A percentile compares a stretch with the other conserved stretches of the same genome.
Evolutionary conservation across 2,888 invertebrate species (phyloP).

Genomic region (Campopleginae sp.): DNA sequence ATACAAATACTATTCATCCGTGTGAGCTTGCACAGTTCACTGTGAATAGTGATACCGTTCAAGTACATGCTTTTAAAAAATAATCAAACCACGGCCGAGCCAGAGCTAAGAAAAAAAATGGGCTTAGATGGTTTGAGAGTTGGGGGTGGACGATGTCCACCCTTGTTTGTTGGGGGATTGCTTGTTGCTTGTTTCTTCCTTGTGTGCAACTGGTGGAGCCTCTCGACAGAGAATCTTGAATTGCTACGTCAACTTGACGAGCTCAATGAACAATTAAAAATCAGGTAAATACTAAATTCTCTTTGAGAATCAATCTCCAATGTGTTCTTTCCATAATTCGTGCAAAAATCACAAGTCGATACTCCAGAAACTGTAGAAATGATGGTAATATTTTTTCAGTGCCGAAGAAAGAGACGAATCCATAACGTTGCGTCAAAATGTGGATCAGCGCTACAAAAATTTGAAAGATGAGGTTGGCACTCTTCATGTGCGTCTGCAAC

Average conservation of each 20-base stretch:
- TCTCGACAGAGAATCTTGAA: constrained; percentile 81
- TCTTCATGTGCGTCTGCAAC: constrained; percentile 77
- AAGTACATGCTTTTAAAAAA: background rate
- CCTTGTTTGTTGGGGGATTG: constrained; percentile 81
- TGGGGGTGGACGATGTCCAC: constrained; percentile 82
- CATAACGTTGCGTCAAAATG: constrained; percentile 75
- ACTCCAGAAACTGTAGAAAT: background rate
- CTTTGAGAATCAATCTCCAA: background rate
- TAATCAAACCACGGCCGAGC: background rate
- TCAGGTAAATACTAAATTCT: constrained; percentile 75
- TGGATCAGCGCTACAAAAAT: constrained; percentile 76
- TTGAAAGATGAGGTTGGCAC: constrained; percentile 76
- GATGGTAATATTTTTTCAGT: constrained; percentile 71
- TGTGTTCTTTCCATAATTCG: background rate
- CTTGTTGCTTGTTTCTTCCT: constrained; percentile 80
- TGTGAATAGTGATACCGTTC: background rate
- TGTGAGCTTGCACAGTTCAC: background rate
- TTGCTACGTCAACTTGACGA: constrained; percentile 81
- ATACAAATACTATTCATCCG: background rate
- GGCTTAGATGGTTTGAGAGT: constrained; percentile 83
- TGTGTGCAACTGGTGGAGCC: constrained; percentile 82
- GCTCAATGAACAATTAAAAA: constrained; percentile 81
- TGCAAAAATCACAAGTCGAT: background rate
- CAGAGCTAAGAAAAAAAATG: constrained; percentile 72
- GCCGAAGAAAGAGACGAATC: constrained; percentile 82